A percentile compares a stretch with the other conserved stretches of the same genome.
Evolutionary conservation across 2,113 vertebrate species (phyloP).

Genomic region (Candoia aspera): DNA sequence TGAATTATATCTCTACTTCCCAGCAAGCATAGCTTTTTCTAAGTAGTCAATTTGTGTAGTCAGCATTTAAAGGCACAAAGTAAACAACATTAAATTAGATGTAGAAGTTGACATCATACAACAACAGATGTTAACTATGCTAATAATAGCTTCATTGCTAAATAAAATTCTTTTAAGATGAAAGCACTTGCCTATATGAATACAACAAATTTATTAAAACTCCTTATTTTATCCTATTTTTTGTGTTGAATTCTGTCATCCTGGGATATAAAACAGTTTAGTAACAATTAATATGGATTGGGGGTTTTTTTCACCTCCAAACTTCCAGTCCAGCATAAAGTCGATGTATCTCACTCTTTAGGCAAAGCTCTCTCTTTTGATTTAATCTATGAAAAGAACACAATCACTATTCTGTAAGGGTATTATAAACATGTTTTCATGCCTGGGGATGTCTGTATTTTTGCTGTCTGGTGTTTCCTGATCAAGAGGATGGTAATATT

Average conservation of each 20-base stretch:
- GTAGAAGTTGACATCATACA: constrained; percentile 34
- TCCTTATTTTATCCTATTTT: background rate
- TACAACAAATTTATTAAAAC: accelerated
- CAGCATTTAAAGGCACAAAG: background rate
- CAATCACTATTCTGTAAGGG: background rate
- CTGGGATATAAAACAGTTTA: background rate
- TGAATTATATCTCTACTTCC: background rate
- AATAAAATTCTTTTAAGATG: constrained; percentile 23
- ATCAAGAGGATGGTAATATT: background rate
- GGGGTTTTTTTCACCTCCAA: background rate
- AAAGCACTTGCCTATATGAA: background rate
- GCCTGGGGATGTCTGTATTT: background rate
- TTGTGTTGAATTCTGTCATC: background rate
- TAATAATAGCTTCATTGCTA: constrained; percentile 33
- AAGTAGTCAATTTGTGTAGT: background rate
- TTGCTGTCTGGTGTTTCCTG: background rate
- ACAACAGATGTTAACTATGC: constrained; percentile 33
- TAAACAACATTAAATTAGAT: constrained; percentile 22
- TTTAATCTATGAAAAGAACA: background rate
- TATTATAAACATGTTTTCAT: background rate
- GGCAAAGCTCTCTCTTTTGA: background rate
- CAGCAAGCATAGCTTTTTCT: background rate
- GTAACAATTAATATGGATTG: background rate
- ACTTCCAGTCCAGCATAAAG: background rate
- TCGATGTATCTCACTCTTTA: background rate